phyloP scores from a whole-genome alignment of 2,797 vertebrate genomes.

The Austrolebias charrua region DNA sequence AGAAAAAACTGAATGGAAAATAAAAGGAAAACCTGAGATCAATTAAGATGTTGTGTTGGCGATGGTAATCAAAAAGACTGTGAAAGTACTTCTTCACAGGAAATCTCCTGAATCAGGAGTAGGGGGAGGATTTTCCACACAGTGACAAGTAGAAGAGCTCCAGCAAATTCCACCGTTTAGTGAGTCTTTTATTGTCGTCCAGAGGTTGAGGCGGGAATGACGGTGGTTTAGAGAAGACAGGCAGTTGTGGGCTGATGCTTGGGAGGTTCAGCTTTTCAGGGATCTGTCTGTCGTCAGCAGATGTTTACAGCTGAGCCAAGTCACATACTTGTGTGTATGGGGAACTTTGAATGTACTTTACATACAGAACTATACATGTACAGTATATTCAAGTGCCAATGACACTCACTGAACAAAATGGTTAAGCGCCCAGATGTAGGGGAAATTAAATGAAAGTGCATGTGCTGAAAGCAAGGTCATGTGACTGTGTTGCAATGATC shows the following conservation, averaged over 20 bases:
- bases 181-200: slow-evolving; percentile 12
- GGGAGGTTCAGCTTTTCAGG: slow-evolving; percentile 10
- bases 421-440: no score
- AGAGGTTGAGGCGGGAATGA: slow-evolving; percentile 13
- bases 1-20: slow-evolving; percentile 8
- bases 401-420: no score
- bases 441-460: no score
- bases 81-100: background rate
- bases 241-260: background rate
- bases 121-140: background rate
- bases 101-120: slow-evolving; percentile 1
- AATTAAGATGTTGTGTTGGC: slow-evolving; percentile 7
- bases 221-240: slow-evolving; percentile 13
- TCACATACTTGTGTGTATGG: background rate
- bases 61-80: slow-evolving; percentile 4
- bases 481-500: no score
- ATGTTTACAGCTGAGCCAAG: slow-evolving; percentile 30
- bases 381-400: background rate
- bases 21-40: slow-evolving; percentile 6
- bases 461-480: no score
- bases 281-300: slow-evolving; percentile 40
- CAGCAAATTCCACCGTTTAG: background rate
- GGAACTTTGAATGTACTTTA: background rate
- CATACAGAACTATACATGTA: background rate
- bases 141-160: background rate